Evolutionary conservation across 1,140 invertebrate species (phyloP).

Genomic region (Atta colombica): DNA sequence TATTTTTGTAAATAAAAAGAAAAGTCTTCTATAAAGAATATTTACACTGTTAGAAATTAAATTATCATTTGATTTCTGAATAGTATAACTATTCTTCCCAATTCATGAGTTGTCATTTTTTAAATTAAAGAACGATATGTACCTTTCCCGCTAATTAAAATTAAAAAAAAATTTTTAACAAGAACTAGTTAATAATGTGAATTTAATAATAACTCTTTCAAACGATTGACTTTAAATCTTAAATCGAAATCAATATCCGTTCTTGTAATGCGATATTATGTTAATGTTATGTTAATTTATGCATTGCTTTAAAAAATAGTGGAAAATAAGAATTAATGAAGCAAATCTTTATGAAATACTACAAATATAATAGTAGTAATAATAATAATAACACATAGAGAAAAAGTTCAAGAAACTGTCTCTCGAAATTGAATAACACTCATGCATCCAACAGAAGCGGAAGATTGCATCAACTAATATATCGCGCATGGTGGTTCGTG

Average conservation of each 20-base stretch:
- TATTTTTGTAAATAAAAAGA: no score
- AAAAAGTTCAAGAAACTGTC: background rate
- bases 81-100: no score
- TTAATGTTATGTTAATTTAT: background rate
- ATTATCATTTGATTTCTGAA: no score
- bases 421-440: slow-evolving; percentile 57
- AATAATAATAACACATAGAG: background rate
- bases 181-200: background rate
- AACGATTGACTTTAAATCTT: background rate
- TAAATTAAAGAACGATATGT: background rate
- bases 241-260: background rate
- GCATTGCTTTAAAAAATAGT: background rate
- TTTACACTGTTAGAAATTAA: no score
- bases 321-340: background rate
- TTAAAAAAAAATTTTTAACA: background rate
- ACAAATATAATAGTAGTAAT: background rate
- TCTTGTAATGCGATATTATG: background rate
- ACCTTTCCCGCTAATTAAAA: background rate
- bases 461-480: slow-evolving; percentile 69
- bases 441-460: slow-evolving; percentile 52
- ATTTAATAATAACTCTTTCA: background rate
- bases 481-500: slow-evolving; percentile 64
- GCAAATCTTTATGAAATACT: background rate
- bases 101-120: no score
- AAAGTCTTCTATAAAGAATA: no score